Conservation (phyloP, 1,140 invertebrate species). For the Aradophagus sp. region DNA sequence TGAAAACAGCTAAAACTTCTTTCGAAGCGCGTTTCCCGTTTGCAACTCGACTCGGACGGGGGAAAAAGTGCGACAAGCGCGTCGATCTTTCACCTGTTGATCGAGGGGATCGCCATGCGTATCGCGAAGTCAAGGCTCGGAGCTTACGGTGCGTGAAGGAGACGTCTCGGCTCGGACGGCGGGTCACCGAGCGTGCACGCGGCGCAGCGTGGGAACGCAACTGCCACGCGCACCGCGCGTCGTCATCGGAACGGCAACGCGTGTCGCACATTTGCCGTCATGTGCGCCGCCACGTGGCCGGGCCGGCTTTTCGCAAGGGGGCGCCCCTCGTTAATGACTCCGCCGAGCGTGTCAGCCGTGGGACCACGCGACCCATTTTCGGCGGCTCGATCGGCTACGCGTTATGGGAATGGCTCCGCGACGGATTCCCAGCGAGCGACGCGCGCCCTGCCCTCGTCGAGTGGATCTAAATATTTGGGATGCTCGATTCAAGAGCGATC, state of each 20-base stretch:
- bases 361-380: conserved; percentile 22
- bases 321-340: neutral
- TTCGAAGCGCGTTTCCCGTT: too few species aligned
- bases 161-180: conserved; percentile 25
- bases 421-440: conserved; percentile 13
- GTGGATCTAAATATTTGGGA: conserved; percentile 31
- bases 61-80: too few species aligned
- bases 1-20: too few species aligned
- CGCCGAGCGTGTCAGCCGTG: conserved; percentile 15
- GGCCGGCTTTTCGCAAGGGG: conserved; percentile 6
- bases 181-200: conserved; percentile 55
- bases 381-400: neutral
- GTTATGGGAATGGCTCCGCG: conserved; percentile 22
- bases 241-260: conserved; percentile 30
- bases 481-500: conserved; percentile 21
- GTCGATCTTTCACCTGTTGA: conserved; percentile 43
- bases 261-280: conserved; percentile 33
- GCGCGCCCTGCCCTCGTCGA: conserved; percentile 2
- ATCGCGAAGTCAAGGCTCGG: conserved; percentile 50
- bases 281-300: conserved; percentile 24
- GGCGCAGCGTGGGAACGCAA: conserved; percentile 44
- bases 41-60: too few species aligned
- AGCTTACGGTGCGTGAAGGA: conserved; percentile 56
- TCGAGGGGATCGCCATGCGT: conserved; percentile 41
- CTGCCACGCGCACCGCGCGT: conserved; percentile 36